phyloP scores from a whole-genome alignment of 2,888 invertebrate genomes.

The Mantis religiosa region DNA sequence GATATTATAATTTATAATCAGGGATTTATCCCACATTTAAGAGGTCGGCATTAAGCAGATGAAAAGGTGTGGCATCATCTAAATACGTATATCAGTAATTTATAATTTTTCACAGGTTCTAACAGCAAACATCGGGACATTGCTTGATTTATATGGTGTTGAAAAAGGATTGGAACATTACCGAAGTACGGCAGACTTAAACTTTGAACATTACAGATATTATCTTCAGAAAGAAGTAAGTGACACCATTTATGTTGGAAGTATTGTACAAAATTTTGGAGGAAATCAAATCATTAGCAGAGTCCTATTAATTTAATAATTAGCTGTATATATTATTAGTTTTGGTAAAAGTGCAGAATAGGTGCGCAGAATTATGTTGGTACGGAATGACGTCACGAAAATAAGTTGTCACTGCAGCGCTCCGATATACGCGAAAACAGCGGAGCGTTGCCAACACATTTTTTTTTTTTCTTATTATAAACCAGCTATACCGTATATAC shows the following conservation, averaged over 20 bases:
- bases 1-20: neutral
- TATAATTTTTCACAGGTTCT: conserved; percentile 57
- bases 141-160: conserved; percentile 71
- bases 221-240: conserved; percentile 69
- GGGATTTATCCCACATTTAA: neutral
- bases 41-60: neutral
- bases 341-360: too few relatives aligned
- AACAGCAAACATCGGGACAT: conserved; percentile 75
- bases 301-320: too few relatives aligned
- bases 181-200: conserved; percentile 62
- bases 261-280: too few relatives aligned
- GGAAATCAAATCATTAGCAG: neutral
- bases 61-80: conserved; percentile 10
- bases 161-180: conserved; percentile 77
- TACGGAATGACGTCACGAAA: too few relatives aligned
- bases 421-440: too few relatives aligned
- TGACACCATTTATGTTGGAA: neutral
- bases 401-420: too few relatives aligned
- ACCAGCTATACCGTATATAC: too few relatives aligned
- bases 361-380: too few relatives aligned
- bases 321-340: too few relatives aligned
- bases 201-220: conserved; percentile 70
- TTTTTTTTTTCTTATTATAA: too few relatives aligned
- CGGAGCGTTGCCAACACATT: too few relatives aligned
- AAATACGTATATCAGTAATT: neutral